Percentiles rank a stretch among this genome's conserved stretches.
These are phyloP conservation scores for Melanotus villosus DNA, from an alignment of 2,888 invertebrate genomes.

Conservation along the genomic window DNA sequence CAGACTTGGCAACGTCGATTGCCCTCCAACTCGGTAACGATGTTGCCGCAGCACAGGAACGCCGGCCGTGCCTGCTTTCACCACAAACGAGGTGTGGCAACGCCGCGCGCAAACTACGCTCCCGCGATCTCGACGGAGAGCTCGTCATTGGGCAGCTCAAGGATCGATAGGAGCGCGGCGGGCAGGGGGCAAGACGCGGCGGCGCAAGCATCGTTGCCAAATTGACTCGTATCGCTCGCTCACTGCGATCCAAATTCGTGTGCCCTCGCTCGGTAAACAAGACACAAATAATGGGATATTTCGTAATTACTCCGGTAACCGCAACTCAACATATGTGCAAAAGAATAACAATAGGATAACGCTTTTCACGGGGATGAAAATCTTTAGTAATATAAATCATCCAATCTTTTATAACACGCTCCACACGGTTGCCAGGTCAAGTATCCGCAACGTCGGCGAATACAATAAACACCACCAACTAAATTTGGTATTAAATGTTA, in stretches of 20 bases:
- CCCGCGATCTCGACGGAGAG: slow-evolving; percentile 66
- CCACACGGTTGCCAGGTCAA: slow-evolving; percentile 68
- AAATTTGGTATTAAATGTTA: slow-evolving; percentile 61
- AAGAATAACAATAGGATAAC: neutral
- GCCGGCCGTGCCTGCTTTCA: slow-evolving; percentile 51
- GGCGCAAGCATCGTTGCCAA: slow-evolving; percentile 70
- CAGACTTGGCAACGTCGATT: slow-evolving; percentile 60
- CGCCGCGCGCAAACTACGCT: slow-evolving; percentile 72
- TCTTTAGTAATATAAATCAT: slow-evolving; percentile 37
- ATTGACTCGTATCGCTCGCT: slow-evolving; percentile 65
- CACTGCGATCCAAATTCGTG: slow-evolving; percentile 44
- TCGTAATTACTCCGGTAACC: slow-evolving; percentile 30
- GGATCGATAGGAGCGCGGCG: slow-evolving; percentile 75
- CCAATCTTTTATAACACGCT: slow-evolving; percentile 65
- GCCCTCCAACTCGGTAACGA: slow-evolving; percentile 51
- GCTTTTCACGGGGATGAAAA: neutral
- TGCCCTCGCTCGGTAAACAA: slow-evolving; percentile 44
- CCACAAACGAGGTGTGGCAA: slow-evolving; percentile 62
- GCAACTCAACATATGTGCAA: slow-evolving; percentile 14
- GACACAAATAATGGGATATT: slow-evolving; percentile 38
- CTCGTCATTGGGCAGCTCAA: slow-evolving; percentile 75
- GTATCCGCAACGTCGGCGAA: slow-evolving; percentile 67
- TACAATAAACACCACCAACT: slow-evolving; percentile 67
- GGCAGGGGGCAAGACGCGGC: slow-evolving; percentile 72
- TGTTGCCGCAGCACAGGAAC: slow-evolving; percentile 43